phyloP scores from a whole-genome alignment of 2,113 vertebrate genomes.

The Centrocercus urophasianus region DNA sequence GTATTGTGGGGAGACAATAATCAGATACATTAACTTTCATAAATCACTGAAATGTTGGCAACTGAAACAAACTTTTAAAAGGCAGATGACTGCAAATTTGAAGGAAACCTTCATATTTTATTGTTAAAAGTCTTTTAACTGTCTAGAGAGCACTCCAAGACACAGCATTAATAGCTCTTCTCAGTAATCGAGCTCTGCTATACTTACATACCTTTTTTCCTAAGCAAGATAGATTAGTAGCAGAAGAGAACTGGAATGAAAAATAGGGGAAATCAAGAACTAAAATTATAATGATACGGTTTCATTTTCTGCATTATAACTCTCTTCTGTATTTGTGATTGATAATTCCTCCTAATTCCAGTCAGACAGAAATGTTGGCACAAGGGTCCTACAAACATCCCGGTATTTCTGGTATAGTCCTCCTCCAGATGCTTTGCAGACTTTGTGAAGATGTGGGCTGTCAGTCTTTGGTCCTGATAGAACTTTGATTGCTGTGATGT shows the following conservation, averaged over 20 bases:
- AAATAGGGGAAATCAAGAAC: conserved; percentile 1
- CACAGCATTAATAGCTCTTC: conserved; percentile 21
- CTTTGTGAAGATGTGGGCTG: conserved; percentile 18
- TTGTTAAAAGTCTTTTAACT: conserved; percentile 45
- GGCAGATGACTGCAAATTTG: conserved; percentile 51
- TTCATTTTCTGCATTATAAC: conserved; percentile 22
- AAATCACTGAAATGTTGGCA: conserved; percentile 68
- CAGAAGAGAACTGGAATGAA: conserved; percentile 17
- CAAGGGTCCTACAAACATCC: not conserved
- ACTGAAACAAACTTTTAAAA: conserved; percentile 63
- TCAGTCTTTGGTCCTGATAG: not conserved
- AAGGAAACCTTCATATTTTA: conserved; percentile 54
- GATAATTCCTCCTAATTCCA: conserved; percentile 45
- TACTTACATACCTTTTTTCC: conserved; percentile 12
- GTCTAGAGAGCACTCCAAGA: conserved; percentile 14
- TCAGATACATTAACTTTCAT: conserved; percentile 62
- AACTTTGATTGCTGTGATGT: conserved; percentile 17
- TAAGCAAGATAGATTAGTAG: conserved; percentile 35
- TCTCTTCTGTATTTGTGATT: not conserved
- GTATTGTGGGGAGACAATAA: conserved; percentile 66
- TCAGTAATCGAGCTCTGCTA: conserved; percentile 18
- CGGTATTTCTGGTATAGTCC: not conserved
- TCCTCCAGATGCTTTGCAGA: conserved; percentile 6
- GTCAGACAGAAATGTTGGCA: conserved; percentile 1
- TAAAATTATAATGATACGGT: conserved; percentile 16